A percentile compares a stretch with the other conserved stretches of the same genome.
Evolutionary conservation across 30 jellyfish, hydroid and myxozoan species (phyloP).

Genomic region (Aurelia aurita): DNA sequence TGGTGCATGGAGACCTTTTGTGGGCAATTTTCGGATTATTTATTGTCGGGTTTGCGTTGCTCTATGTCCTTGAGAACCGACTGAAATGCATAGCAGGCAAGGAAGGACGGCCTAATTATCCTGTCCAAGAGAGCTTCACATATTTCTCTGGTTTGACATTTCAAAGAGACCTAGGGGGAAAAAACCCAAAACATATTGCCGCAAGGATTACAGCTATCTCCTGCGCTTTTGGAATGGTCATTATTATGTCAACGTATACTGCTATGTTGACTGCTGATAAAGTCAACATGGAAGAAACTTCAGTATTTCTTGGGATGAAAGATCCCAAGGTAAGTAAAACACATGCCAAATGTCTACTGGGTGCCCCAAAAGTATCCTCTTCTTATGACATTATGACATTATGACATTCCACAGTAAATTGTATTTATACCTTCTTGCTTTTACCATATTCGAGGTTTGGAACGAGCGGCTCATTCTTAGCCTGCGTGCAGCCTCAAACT

Average conservation of each 20-base stretch:
- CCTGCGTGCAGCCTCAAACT: too few relatives aligned
- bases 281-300: constrained; percentile 49
- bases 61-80: constrained; percentile 71
- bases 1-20: constrained; percentile 26
- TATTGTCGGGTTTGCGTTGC: constrained; percentile 46
- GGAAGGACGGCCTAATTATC: neutral
- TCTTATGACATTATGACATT: too few relatives aligned
- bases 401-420: too few relatives aligned
- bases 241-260: constrained; percentile 88
- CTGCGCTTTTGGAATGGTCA: constrained; percentile 89
- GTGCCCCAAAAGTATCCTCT: too few relatives aligned
- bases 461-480: too few relatives aligned
- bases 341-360: too few relatives aligned
- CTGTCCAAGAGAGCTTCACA: constrained; percentile 73
- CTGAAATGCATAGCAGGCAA: neutral
- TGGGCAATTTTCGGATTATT: constrained; percentile 43
- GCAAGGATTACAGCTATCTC: constrained; percentile 85
- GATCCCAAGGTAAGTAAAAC: constrained; percentile 76
- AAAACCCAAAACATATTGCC: constrained; percentile 71
- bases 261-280: constrained; percentile 90
- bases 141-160: constrained; percentile 86
- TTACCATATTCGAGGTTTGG: too few relatives aligned
- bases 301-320: constrained; percentile 74
- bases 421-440: too few relatives aligned
- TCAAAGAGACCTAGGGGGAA: constrained; percentile 96